These are phyloP conservation scores for Typhlichthys eigenmanni DNA, from an alignment of 2,797 vertebrate species.

Conservation along the genomic window DNA sequence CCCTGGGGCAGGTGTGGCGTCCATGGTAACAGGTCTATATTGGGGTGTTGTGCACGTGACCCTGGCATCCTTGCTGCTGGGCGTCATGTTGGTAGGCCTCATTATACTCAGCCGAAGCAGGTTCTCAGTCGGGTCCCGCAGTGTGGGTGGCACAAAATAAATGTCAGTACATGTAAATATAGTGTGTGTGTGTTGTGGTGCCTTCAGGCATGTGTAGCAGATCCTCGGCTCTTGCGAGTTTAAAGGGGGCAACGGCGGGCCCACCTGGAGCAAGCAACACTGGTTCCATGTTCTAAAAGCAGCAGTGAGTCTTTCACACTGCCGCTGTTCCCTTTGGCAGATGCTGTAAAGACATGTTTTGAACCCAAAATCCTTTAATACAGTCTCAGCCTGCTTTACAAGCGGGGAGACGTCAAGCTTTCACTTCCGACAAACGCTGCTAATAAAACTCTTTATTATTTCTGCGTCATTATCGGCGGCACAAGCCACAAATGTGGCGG, in stretches of 20 bases:
- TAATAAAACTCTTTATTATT: conserved; percentile 26
- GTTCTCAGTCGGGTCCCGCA: background rate
- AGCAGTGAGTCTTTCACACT: background rate
- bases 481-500: background rate
- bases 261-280: conserved; percentile 3
- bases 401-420: background rate
- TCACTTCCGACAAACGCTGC: background rate
- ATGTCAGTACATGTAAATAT: too few relatives aligned
- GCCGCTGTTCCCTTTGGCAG: conserved; percentile 1
- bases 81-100: conserved; percentile 4
- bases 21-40: background rate
- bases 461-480: conserved; percentile 15
- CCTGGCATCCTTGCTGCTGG: background rate
- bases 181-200: background rate
- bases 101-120: conserved; percentile 1
- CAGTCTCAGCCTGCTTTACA: conserved; percentile 13
- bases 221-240: background rate
- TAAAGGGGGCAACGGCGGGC: conserved; percentile 3
- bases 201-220: too few relatives aligned
- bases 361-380: too few relatives aligned
- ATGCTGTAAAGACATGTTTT: background rate
- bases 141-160: too few relatives aligned
- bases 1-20: background rate
- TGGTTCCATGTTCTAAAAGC: background rate
- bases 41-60: background rate